Base-by-base conservation (phyloP, 2,888 invertebrate species). In the Hedychridium roseum region DNA sequence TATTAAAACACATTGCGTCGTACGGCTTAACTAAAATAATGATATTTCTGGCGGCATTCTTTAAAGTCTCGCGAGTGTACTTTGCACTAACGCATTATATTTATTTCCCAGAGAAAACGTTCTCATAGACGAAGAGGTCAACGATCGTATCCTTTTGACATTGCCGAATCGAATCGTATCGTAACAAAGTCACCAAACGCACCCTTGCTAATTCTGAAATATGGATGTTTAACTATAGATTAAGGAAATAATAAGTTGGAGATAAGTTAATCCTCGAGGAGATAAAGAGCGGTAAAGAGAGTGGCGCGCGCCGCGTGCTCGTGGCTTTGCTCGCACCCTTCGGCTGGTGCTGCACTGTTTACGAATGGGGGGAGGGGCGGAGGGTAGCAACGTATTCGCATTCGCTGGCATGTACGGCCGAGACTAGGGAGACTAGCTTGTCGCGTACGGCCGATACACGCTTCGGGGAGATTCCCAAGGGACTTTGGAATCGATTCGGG, bases 151-250 rank as follows among this genome's bases (percentile, higher is more conserved):
- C n/a, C n/a, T n/a, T n/a, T n/a, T n/a, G n/a, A n/a, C 31, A 16
- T 3, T 12, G 7, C 7, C n/a, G 15, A 43, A 27, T 35, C 42
- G 37, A 54, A 43, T 42, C 36, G 36, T 44, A 50, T 54, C 57
- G 20, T 11, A 7, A 4, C 11, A 18, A 28, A 15, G 32, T 2
- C 35, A 15, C 26, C 36, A 35, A 43, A 30, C 41, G 37, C 41
- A 21, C 21, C 47, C 43, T 32, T 32, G 15, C 52, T 78, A 78
- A 78, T 76, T 64, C 78, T 77, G 70, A 78, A 77, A 78, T 78
- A 78, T 78, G 73, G 74, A 73, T 76, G 71, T 78, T 77, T 78
- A 78, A 76, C 72, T 70, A 56, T 72, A 76, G 77, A 78, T 77
- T 74, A 74, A 68, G 70, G 70, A 76, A 77, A 78, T 78, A 78